Evolutionary conservation across 1,140 invertebrate genomes (phyloP).

Genomic region (Trinorchestia longiramus): DNA sequence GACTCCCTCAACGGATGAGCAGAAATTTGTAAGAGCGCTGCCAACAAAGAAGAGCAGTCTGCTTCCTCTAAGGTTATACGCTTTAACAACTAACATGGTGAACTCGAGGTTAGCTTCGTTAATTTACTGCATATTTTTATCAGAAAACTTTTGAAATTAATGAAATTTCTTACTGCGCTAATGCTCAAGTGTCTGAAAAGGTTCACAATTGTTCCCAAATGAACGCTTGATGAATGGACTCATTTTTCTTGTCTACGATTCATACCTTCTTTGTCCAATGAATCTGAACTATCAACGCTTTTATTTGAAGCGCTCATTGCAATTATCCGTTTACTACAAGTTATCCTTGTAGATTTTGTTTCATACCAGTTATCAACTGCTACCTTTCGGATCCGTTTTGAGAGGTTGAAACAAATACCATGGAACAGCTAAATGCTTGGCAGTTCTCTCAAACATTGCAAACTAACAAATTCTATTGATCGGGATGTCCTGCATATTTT

Average conservation of each 20-base stretch:
- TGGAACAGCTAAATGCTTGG: too few species aligned
- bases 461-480: too few species aligned
- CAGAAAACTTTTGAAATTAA: too few species aligned
- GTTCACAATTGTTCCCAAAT: not conserved
- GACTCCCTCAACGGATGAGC: not conserved
- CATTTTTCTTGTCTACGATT: not conserved
- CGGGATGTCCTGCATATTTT: too few species aligned
- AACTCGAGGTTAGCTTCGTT: not conserved
- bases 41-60: not conserved
- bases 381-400: too few species aligned
- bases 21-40: not conserved
- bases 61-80: not conserved
- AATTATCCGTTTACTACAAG: too few species aligned
- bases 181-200: not conserved
- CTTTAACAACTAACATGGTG: not conserved
- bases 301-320: not conserved
- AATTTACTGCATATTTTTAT: too few species aligned
- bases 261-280: not conserved
- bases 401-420: too few species aligned
- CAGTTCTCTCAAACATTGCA: too few species aligned
- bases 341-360: too few species aligned
- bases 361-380: too few species aligned
- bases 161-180: not conserved
- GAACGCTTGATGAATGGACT: not conserved
- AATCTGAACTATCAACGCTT: not conserved